A percentile compares a stretch with the other conserved stretches of the same genome.
phyloP scores from a whole-genome alignment of 2,113 vertebrate genomes.

The Glaucidium brasilianum region DNA sequence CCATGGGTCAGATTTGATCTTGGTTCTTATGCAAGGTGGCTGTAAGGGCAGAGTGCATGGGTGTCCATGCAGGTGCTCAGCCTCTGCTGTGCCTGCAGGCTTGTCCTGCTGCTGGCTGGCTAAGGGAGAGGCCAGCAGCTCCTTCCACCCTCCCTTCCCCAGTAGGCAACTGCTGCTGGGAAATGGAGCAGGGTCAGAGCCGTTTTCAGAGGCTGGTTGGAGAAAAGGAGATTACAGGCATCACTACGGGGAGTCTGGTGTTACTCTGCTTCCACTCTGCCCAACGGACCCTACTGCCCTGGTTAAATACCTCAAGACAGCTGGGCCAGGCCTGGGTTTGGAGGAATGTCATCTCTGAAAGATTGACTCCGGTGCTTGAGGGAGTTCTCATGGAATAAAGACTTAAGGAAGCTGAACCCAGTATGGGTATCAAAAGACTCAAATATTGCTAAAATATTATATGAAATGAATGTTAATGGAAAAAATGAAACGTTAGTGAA shows the following conservation, averaged over 20 bases:
- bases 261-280: not conserved
- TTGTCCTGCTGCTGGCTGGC: not conserved
- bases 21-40: not conserved
- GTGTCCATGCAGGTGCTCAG: not conserved
- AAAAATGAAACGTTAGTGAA: not conserved
- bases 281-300: rapidly evolving
- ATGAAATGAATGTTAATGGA: not conserved
- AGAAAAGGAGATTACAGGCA: not conserved
- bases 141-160: not conserved
- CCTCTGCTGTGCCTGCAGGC: not conserved
- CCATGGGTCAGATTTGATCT: not conserved
- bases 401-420: not conserved
- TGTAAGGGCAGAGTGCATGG: not conserved
- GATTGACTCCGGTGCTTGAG: not conserved
- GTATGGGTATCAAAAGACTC: not conserved
- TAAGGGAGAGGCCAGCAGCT: not conserved
- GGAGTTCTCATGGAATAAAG: not conserved
- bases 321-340: not conserved
- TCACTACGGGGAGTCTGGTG: not conserved
- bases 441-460: not conserved
- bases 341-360: not conserved
- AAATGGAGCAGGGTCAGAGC: too few relatives aligned
- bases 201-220: rapidly evolving
- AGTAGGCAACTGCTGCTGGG: not conserved
- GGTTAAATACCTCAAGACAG: not conserved